Base-by-base conservation (phyloP, 2,113 vertebrate genomes). In the Dunckerocampus dactyliophorus region DNA sequence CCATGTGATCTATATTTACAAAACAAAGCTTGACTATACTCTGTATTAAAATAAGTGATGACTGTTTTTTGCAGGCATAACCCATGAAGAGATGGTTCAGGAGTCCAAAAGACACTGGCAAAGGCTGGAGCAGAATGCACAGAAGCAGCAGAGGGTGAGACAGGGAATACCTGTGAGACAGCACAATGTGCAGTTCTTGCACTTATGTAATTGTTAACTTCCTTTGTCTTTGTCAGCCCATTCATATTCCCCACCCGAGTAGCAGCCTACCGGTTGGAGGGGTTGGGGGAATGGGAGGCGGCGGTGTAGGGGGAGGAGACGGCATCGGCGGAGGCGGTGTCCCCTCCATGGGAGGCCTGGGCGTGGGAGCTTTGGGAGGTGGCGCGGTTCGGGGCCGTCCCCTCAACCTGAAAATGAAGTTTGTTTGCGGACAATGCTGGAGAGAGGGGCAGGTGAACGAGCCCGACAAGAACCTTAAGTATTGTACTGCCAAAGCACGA, bases 351-450 rank as follows among this genome's bases (percentile, higher is more conserved):
- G 69, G 80, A 31, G 71, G 73, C 1, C 21, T 67, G 13, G 87
- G 73, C 7, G 72, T 88, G 14, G 76, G 83, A 2, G 81, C 83
- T 1, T 61, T 88, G 13, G 84, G 80, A 42, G 79, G 77, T 0
- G 82, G 65, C 1, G 58, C 62, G 0, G 71, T 83, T 20, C 64
- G 87, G 60, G 75, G 84, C 9, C 75, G 84, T 1, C 89, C 90
- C 28, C 81, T 91, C 39, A 92, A 92, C 79, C 91, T 99, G 65
- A 97, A 97, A 87, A 97, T 99, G 94, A 99, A 97, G 89, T 98
- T 99, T 68, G 96, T 99, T 54, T 99, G 96, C 22, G 95, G 95
- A 58, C 97, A 99, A 82, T 99, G 97, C 85, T 97, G 96, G 95
- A 91, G 94, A 60, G 97, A 97, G 0, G 97, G 97, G 48, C 94